Evolutionary conservation across 23 tunicate species (phyloP).

Genomic region (Clavelina lepadiformis): DNA sequence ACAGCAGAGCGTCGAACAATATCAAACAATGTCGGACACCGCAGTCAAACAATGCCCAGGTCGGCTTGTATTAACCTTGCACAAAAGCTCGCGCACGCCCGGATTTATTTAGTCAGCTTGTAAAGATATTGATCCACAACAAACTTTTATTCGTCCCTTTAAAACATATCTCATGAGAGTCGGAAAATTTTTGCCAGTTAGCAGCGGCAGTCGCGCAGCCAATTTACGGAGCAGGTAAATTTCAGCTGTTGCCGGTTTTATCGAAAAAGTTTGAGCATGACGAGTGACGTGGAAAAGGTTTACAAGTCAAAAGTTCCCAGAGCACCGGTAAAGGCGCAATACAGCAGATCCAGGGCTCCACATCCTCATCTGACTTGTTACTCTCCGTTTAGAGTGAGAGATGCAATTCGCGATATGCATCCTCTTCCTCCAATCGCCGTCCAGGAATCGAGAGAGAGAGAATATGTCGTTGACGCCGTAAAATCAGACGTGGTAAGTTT

Average conservation of each 20-base stretch:
- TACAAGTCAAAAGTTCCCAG: conserved; percentile 23
- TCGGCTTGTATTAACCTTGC: neutral
- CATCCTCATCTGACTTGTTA: conserved; percentile 73
- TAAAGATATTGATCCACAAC: conserved; percentile 14
- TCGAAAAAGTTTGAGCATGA: neutral
- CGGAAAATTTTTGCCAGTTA: conserved; percentile 7
- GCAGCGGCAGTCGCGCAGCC: too few relatives aligned
- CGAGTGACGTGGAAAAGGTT: conserved; percentile 33
- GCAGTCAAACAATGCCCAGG: conserved; percentile 6
- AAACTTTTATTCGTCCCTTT: too few relatives aligned
- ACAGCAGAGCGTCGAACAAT: conserved; percentile 3
- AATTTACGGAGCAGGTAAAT: too few relatives aligned
- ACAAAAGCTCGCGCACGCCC: conserved; percentile 12
- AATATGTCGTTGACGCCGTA: conserved; percentile 72
- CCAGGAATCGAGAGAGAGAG: conserved; percentile 38
- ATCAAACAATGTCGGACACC: conserved; percentile 16
- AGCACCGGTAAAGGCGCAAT: neutral
- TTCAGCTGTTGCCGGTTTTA: too few relatives aligned
- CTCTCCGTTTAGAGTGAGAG: conserved; percentile 73
- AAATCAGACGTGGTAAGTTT: conserved; percentile 69
- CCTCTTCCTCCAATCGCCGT: conserved; percentile 65
- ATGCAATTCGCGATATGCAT: conserved; percentile 52
- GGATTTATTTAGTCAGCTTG: conserved; percentile 20
- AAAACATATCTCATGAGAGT: too few relatives aligned
- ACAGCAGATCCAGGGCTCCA: conserved; percentile 2